Evolutionary conservation across 2,113 vertebrate genomes (phyloP).

Genomic region (Alethe diademata): DNA sequence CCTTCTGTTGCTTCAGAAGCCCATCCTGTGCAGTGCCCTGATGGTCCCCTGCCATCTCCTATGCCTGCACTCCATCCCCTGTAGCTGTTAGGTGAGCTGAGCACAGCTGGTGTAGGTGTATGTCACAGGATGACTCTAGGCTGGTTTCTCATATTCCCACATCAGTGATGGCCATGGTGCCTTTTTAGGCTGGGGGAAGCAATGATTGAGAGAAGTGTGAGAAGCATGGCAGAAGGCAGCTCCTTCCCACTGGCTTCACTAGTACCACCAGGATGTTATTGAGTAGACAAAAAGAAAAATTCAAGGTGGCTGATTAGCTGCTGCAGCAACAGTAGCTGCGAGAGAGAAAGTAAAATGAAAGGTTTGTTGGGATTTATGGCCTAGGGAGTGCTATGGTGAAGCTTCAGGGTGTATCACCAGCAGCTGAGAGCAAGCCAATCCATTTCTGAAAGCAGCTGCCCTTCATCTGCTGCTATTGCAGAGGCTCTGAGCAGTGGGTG

Average conservation of each 20-base stretch:
- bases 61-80: fast-evolving
- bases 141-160: background rate
- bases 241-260: background rate
- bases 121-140: background rate
- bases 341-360: background rate
- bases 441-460: background rate
- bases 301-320: background rate
- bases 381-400: background rate
- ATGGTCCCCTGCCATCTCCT: background rate
- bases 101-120: fast-evolving
- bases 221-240: background rate
- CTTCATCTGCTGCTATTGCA: background rate
- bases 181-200: background rate
- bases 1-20: background rate
- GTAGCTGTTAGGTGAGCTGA: background rate
- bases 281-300: slow-evolving; percentile 11
- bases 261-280: background rate
- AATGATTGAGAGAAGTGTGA: background rate
- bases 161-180: background rate
- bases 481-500: background rate
- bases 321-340: background rate
- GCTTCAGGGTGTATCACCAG: background rate
- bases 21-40: background rate
- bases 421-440: background rate
- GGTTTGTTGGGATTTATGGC: background rate